phyloP scores from a whole-genome alignment of 1,140 invertebrate species.

The Sinonovacula constricta region DNA sequence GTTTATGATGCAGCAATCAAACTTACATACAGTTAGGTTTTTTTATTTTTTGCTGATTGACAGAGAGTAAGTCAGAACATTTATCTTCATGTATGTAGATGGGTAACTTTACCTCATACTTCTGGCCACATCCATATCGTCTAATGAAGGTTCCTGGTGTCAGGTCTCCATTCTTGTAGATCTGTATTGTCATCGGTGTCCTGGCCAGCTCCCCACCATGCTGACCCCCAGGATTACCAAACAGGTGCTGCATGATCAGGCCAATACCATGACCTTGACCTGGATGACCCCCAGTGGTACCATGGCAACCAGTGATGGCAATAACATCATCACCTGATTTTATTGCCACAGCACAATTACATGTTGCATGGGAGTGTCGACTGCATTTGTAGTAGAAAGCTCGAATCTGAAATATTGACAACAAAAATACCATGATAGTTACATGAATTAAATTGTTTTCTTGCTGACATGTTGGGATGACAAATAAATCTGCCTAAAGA shows the following conservation, averaged over 20 bases:
- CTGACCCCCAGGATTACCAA: slow-evolving; percentile 32
- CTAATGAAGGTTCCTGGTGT: slow-evolving; percentile 63
- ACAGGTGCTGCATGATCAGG: slow-evolving; percentile 37
- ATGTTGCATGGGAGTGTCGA: slow-evolving; percentile 56
- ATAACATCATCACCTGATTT: slow-evolving; percentile 77
- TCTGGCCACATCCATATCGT: slow-evolving; percentile 66
- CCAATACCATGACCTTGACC: slow-evolving; percentile 46
- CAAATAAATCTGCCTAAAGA: no score
- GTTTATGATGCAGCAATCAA: no score
- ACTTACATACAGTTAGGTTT: no score
- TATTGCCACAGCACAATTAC: slow-evolving; percentile 76
- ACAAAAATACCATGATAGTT: background rate
- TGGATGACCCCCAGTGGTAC: slow-evolving; percentile 19
- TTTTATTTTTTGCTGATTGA: no score
- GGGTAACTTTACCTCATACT: slow-evolving; percentile 68
- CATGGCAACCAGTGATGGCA: slow-evolving; percentile 64
- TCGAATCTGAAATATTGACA: slow-evolving; percentile 55
- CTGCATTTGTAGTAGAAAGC: slow-evolving; percentile 58
- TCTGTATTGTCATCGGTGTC: slow-evolving; percentile 56
- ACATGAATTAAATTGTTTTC: background rate
- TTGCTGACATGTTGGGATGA: no score
- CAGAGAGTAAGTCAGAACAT: no score
- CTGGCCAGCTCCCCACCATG: slow-evolving; percentile 25
- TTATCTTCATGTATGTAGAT: no score
- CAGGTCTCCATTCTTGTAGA: slow-evolving; percentile 69